These are phyloP conservation scores for Axea sp. DNA, from an alignment of 2,888 invertebrate species.

Conservation along the genomic window DNA sequence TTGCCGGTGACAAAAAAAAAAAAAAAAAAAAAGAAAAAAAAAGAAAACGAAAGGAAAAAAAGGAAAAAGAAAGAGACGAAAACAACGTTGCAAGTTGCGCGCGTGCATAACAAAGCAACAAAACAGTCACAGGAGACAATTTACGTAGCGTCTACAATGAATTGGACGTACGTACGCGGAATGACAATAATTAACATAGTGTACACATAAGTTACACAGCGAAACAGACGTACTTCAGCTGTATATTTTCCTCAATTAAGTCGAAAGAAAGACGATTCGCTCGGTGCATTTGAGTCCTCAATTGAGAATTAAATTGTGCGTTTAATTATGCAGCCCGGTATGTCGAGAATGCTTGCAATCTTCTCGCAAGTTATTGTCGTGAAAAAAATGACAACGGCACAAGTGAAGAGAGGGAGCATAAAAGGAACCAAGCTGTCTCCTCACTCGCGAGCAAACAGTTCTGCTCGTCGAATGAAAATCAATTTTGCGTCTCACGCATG, in stretches of 20 bases:
- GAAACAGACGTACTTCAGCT: constrained; percentile 43
- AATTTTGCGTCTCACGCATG: too few relatives aligned
- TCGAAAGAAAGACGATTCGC: constrained; percentile 60
- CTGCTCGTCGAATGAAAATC: too few relatives aligned
- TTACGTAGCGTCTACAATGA: constrained; percentile 46
- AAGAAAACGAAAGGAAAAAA: too few relatives aligned
- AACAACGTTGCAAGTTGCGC: too few relatives aligned
- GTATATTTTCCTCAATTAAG: constrained; percentile 60
- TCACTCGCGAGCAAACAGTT: too few relatives aligned
- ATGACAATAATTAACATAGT: constrained; percentile 60
- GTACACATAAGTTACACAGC: constrained; percentile 58
- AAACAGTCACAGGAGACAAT: constrained; percentile 26
- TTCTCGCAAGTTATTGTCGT: constrained; percentile 38
- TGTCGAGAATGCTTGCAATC: constrained; percentile 51
- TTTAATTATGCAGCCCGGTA: constrained; percentile 60
- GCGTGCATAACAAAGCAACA: constrained; percentile 25
- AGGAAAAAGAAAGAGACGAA: too few relatives aligned
- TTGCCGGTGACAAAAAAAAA: too few relatives aligned
- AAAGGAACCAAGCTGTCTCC: too few relatives aligned
- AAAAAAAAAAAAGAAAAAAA: too few relatives aligned
- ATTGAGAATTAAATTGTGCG: constrained; percentile 62
- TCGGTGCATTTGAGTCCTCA: constrained; percentile 57
- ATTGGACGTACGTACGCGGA: constrained; percentile 41
- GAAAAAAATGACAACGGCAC: constrained; percentile 18
- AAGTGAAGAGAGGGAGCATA: background rate